These are phyloP conservation scores for Morone saxatilis DNA, from an alignment of 2,113 vertebrate genomes.

Conservation along the genomic window DNA sequence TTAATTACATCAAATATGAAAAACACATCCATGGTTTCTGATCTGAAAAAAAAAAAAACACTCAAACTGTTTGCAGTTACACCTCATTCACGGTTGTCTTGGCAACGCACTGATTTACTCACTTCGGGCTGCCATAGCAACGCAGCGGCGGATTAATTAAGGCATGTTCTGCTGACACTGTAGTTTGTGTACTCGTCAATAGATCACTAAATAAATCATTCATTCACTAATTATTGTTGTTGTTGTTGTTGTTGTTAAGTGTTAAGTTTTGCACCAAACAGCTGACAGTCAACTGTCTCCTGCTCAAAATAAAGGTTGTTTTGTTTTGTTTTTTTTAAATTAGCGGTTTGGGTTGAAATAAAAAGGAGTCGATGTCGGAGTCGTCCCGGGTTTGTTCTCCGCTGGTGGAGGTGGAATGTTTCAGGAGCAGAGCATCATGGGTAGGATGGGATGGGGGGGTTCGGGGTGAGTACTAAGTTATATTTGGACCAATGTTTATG, in stretches of 20 bases:
- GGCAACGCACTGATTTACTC: background rate
- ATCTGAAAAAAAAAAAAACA: background rate
- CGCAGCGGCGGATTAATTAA: background rate
- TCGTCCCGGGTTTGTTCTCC: background rate
- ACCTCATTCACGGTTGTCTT: background rate
- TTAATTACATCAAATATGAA: slow-evolving; percentile 71
- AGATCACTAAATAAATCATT: background rate
- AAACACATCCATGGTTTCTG: slow-evolving; percentile 27
- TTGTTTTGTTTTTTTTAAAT: background rate
- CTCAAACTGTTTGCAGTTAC: background rate
- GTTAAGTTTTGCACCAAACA: background rate
- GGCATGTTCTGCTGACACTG: background rate
- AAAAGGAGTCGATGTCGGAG: background rate
- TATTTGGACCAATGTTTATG: background rate
- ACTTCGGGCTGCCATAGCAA: background rate
- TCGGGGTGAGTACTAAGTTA: background rate
- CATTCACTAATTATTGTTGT: background rate
- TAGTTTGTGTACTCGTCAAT: background rate
- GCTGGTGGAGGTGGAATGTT: slow-evolving; percentile 46
- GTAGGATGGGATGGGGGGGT: background rate
- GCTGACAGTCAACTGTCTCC: background rate
- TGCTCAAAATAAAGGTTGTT: background rate
- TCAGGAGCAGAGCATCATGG: slow-evolving; percentile 34
- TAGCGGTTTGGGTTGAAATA: background rate
- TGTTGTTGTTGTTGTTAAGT: background rate